phyloP scores from a whole-genome alignment of 2,113 vertebrate genomes.

The Limanda limanda region DNA sequence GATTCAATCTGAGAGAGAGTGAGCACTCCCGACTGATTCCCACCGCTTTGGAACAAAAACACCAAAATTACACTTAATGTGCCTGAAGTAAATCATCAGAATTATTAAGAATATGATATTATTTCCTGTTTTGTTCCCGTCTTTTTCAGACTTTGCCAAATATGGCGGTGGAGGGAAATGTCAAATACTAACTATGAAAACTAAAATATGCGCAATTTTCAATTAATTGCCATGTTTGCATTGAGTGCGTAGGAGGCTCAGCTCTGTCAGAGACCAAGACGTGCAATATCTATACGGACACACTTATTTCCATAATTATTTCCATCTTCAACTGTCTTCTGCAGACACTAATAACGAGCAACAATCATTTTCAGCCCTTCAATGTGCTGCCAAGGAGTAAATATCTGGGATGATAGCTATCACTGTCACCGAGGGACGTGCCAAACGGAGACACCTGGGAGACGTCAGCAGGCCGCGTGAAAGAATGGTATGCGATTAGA shows the following conservation, averaged over 20 bases:
- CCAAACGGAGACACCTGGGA: constrained; percentile 30
- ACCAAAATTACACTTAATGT: not conserved
- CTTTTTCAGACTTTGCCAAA: not conserved
- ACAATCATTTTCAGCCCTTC: constrained; percentile 33
- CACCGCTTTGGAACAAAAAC: not conserved
- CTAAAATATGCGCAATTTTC: not conserved
- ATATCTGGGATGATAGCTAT: constrained; percentile 52
- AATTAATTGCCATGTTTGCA: not conserved
- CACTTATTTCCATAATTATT: constrained; percentile 32
- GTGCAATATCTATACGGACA: constrained; percentile 11
- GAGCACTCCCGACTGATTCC: not conserved
- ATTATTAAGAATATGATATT: not conserved
- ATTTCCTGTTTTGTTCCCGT: not conserved
- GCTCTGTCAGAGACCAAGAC: not conserved
- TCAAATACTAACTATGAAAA: too few relatives aligned
- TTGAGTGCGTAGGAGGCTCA: constrained; percentile 2
- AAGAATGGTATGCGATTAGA: constrained; percentile 23
- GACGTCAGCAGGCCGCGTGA: not conserved
- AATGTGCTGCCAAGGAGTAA: constrained; percentile 24
- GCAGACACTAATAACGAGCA: constrained; percentile 37
- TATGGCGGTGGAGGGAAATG: constrained; percentile 2
- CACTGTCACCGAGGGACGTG: constrained; percentile 1
- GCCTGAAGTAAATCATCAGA: not conserved
- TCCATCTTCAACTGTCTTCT: constrained; percentile 49
- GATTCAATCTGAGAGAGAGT: constrained; percentile 2